Evolutionary conservation across 2,888 invertebrate genomes (phyloP).

Genomic region (Calephelis perditalis): DNA sequence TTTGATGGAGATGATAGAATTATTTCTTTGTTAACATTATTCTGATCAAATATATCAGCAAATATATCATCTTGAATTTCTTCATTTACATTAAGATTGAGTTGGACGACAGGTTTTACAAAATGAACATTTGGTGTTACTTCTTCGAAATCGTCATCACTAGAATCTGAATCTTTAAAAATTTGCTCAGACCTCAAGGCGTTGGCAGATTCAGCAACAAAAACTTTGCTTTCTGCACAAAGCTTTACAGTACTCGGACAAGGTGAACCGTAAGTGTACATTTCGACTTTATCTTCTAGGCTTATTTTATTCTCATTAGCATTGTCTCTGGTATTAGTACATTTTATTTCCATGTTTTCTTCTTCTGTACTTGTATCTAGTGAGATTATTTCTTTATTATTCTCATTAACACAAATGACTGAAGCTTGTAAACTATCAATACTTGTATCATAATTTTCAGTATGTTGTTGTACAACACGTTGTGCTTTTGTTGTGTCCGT

Average conservation of each 20-base stretch:
- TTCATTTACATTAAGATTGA: slow-evolving; percentile 54
- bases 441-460: slow-evolving; percentile 17
- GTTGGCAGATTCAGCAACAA: no score
- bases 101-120: slow-evolving; percentile 62
- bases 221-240: no score
- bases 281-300: background rate
- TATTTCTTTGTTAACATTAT: slow-evolving; percentile 19
- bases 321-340: background rate
- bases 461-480: background rate
- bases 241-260: no score
- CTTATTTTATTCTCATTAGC: background rate
- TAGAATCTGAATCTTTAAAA: slow-evolving; percentile 44
- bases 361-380: slow-evolving; percentile 51
- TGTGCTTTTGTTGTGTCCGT: slow-evolving; percentile 27
- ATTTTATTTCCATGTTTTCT: slow-evolving; percentile 23
- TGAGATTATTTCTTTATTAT: slow-evolving; percentile 41
- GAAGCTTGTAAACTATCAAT: slow-evolving; percentile 45
- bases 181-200: slow-evolving; percentile 4
- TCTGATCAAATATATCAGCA: slow-evolving; percentile 80
- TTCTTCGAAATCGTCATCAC: slow-evolving; percentile 75
- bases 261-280: background rate
- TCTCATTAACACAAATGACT: slow-evolving; percentile 46
- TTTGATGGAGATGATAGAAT: background rate
- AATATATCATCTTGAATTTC: slow-evolving; percentile 81
- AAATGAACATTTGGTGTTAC: slow-evolving; percentile 56